Evolutionary conservation across 2,888 invertebrate species (phyloP), one percentile per base, ranked within the genome.

Genomic region (Ormyrus labotus): DNA sequence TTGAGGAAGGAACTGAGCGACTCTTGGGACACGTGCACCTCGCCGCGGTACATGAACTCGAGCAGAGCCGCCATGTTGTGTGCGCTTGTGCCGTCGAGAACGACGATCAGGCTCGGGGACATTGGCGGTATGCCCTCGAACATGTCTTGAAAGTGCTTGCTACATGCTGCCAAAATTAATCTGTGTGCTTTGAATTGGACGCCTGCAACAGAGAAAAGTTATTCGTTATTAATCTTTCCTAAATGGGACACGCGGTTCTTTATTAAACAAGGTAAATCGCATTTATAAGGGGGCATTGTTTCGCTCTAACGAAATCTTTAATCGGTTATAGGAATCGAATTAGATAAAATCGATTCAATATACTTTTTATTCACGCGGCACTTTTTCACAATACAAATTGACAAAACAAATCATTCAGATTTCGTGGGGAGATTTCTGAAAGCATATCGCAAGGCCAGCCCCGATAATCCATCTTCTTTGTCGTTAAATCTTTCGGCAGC

Each of bases 1-100:
- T 97, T 97, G 84, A 97, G 94, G 91, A 97, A 97, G 91, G 96
- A 96, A 89, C 96, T 96, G 86, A 97, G 94, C 84, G 96, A 96
- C 91, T 97, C 97, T 92, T 97, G 97, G 87, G 96, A 96, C 88
- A 97, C 96, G 91, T 97, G 97, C 86, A 97, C 97, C 92, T 97
- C 97, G 81, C 97, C 97, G 91, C 97, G 97, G 93, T 97, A 97
- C 97, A 97, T 97, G 91, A 97, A 97, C 92, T 97, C 97, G 85
- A 97, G 93, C 84, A 97, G 93, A 65, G 97, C 96, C 84, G 96
- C 95, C 96, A 97, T 96, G 91, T 97, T 97, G 89, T 96, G 95
- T 81, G 97, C 96, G 85, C 96, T 95, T 86, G 97, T 97, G 84
- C 97, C 97, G 91, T 97, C 97, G 91, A 97, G 92, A 90, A 97